Evolutionary conservation across 1,140 invertebrate genomes (phyloP).

Genomic region (Bombus waltoni): DNA sequence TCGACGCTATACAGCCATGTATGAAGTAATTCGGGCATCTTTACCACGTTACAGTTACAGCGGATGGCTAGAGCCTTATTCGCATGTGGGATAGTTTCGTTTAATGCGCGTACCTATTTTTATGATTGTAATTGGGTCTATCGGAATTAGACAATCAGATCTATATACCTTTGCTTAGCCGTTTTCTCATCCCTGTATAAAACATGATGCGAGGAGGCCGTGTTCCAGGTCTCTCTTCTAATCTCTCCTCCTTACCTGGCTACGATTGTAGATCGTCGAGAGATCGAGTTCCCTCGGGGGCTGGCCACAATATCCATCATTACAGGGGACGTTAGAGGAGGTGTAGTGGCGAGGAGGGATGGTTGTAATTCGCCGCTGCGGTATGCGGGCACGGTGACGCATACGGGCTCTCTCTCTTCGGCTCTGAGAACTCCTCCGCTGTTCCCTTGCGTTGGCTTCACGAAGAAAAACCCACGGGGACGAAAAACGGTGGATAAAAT

Average conservation of each 20-base stretch:
- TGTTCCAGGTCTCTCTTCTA: not conserved
- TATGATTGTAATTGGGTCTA: too few relatives aligned
- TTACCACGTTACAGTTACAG: accelerated
- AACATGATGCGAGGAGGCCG: constrained; percentile 17
- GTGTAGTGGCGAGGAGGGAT: not conserved
- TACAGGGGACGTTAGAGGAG: constrained; percentile 1
- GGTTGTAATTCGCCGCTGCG: constrained; percentile 51
- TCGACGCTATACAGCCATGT: too few relatives aligned
- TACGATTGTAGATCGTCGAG: constrained; percentile 8
- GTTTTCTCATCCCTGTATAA: too few relatives aligned
- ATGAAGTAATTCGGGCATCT: too few relatives aligned
- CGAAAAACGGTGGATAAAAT: constrained; percentile 6
- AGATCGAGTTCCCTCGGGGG: constrained; percentile 29
- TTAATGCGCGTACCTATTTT: too few relatives aligned
- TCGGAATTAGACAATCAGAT: too few relatives aligned
- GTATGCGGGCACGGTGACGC: constrained; percentile 51
- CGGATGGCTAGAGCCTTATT: too few relatives aligned
- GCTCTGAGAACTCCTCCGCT: not conserved
- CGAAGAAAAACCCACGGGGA: not conserved
- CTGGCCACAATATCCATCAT: constrained; percentile 55
- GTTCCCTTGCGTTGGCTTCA: not conserved
- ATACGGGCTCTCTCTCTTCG: constrained; percentile 8
- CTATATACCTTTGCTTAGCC: too few relatives aligned
- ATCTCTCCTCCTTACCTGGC: constrained; percentile 25
- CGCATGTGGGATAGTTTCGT: too few relatives aligned